These are phyloP conservation scores for Pararge aegeria DNA, from an alignment of 1,140 invertebrate species.

Conservation along the genomic window DNA sequence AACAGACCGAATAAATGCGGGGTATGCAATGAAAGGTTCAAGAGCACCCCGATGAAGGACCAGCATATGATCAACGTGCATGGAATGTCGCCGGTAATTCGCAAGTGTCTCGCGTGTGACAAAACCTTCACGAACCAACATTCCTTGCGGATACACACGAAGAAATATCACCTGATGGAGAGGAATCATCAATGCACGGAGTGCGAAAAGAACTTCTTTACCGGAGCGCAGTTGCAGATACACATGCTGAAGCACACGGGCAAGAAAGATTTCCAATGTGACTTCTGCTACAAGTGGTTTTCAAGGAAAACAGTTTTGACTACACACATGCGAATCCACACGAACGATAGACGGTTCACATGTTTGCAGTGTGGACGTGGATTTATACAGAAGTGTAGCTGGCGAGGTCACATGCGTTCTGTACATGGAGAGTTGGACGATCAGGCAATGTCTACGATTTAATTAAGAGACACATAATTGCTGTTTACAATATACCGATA, in stretches of 20 bases:
- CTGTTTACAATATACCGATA: too few relatives aligned
- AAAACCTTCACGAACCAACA: not conserved
- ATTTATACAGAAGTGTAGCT: conserved; percentile 45
- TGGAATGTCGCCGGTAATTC: conserved; percentile 32
- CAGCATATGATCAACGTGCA: conserved; percentile 37
- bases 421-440: conserved; percentile 31
- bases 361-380: conserved; percentile 49
- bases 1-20: conserved; percentile 26
- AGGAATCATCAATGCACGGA: not conserved
- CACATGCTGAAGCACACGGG: conserved; percentile 75
- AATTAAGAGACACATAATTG: too few relatives aligned
- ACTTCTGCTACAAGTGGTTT: conserved; percentile 27
- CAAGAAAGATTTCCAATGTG: conserved; percentile 43
- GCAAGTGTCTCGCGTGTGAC: not conserved
- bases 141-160: not conserved
- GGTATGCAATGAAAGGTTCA: conserved; percentile 26
- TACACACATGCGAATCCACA: conserved; percentile 29
- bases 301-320: conserved; percentile 27
- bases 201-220: conserved; percentile 63
- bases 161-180: not conserved
- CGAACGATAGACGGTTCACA: conserved; percentile 39
- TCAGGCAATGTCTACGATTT: too few relatives aligned
- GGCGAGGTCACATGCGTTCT: conserved; percentile 32
- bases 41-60: conserved; percentile 23
- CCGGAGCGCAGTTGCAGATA: conserved; percentile 51